Conservation (phyloP, 2,888 invertebrate species). For the Cosmopolites sordidus region DNA sequence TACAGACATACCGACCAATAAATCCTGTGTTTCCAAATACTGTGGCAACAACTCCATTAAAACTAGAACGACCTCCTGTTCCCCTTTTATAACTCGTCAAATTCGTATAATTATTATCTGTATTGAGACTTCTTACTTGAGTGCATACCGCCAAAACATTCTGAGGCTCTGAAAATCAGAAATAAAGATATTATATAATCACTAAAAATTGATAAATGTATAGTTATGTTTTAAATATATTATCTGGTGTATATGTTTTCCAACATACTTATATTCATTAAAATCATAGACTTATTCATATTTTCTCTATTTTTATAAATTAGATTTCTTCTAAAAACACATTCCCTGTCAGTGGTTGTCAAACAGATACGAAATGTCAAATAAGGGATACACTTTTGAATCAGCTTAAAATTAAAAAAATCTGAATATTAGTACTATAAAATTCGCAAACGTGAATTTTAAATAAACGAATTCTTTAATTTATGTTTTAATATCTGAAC, state of each 20-base stretch:
- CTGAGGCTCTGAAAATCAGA: not conserved
- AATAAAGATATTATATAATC: not conserved
- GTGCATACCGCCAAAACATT: not conserved
- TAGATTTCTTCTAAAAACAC: not conserved
- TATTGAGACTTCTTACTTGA: slow-evolving; percentile 41
- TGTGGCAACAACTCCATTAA: slow-evolving; percentile 97
- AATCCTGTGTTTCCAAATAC: slow-evolving; percentile 92
- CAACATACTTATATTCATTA: not conserved
- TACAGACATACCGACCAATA: slow-evolving; percentile 82
- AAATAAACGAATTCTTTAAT: too few relatives aligned
- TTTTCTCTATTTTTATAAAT: not conserved
- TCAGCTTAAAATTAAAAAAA: too few relatives aligned
- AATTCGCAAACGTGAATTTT: too few relatives aligned
- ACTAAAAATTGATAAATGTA: too few relatives aligned
- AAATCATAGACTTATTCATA: not conserved
- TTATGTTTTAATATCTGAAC: too few relatives aligned
- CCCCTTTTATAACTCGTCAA: slow-evolving; percentile 71
- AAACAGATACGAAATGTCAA: too few relatives aligned
- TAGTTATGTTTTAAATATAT: too few relatives aligned
- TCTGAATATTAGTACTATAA: too few relatives aligned
- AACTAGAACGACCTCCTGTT: slow-evolving; percentile 90
- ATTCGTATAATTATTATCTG: slow-evolving; percentile 54
- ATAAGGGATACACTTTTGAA: too few relatives aligned
- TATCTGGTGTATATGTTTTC: not conserved
- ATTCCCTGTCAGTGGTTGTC: not conserved